Base-by-base conservation (phyloP, 2,113 vertebrate genomes). In the Papio anubis region DNA sequence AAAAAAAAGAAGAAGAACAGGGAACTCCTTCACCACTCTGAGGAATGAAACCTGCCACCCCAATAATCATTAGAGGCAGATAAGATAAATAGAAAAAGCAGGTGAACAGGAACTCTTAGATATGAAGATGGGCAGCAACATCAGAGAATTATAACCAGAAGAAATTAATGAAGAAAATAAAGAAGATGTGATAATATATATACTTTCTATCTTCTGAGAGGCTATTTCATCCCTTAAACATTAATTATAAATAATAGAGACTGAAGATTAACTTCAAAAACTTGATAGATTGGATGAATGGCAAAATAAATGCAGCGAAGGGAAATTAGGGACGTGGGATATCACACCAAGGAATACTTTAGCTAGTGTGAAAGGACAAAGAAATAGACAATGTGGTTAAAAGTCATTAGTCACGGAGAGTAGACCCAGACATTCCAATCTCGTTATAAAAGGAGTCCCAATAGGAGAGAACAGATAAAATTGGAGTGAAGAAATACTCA, bases 261-360 rank as follows among this genome's bases (percentile, higher is more conserved):
- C 57, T 92, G 30, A 93, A 97, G 23, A n/a, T 61, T 78, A 78
- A 70, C n/a, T 89, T 93, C 23, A 82, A 88, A 92, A 83, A 80
- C 16, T 80, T 57, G 61, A 43, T 23, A 89, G 79, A 38, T 45
- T 7, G 12, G 16, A 52, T 38, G 0, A 27, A 76, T 45, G 89
- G 6, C 35, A 55, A 75, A 72, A 79, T 83, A 93, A 84, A 90
- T 48, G 75, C 21, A 79, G n/a, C 11, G n/a, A 83, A 68, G 25
- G 8, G 17, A 76, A 86, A 73, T 50, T 40, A 23, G 18, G 52
- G 8, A 70, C 48, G 43, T 40, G 18, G 27, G 70, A 76, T 23
- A 78, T 52, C 43, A 94, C 83, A 68, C 40, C 8, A 93, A 92
- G 27, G 38, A 35, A 83, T 20, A 90, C 35, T 66, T 23, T 73